Conservation (phyloP, 2,113 vertebrate species). For the Emydocephalus ijimae region DNA sequence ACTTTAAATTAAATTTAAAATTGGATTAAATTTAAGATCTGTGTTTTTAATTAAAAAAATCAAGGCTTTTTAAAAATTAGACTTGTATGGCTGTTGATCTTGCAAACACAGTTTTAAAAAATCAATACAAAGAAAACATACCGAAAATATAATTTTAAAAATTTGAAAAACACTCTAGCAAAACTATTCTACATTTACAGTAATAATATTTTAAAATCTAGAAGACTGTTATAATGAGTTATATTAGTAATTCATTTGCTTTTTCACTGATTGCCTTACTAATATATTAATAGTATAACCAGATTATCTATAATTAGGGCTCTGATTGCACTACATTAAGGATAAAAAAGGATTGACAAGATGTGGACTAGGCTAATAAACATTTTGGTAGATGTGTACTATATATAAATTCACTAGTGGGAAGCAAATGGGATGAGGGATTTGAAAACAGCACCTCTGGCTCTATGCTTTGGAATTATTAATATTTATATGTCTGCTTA, state of each 20-base stretch:
- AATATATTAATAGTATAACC: background rate
- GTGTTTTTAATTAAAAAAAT: background rate
- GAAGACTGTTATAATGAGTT: background rate
- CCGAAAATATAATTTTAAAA: background rate
- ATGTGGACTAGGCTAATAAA: background rate
- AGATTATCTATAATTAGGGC: background rate
- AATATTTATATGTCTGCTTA: background rate
- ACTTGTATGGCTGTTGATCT: background rate
- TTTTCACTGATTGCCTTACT: background rate
- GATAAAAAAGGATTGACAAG: background rate
- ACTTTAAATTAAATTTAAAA: background rate
- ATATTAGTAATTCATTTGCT: background rate
- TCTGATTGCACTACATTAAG: background rate
- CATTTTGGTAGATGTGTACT: background rate
- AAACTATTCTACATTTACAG: background rate
- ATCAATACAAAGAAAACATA: background rate
- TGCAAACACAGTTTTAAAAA: background rate
- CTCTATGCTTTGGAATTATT: background rate
- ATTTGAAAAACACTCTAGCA: background rate
- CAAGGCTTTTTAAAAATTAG: background rate
- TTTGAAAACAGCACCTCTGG: background rate
- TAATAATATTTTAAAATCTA: background rate
- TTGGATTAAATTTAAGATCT: background rate
- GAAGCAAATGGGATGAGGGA: background rate
- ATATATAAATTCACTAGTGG: background rate